Evolutionary conservation across 2,113 vertebrate genomes (phyloP).

Genomic region (Pseudopipra pipra): DNA sequence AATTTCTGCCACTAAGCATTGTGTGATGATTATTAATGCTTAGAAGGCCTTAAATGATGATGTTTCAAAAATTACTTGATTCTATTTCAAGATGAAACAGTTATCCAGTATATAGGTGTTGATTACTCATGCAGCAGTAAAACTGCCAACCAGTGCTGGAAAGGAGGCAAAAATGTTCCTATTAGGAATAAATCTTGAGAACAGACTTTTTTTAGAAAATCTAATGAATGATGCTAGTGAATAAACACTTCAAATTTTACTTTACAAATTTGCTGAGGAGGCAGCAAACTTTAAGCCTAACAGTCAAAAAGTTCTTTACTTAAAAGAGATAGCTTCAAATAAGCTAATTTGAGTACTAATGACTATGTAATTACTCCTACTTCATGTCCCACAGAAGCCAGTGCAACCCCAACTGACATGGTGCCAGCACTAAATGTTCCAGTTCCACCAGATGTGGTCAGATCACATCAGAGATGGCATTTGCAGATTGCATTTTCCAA

Average conservation of each 20-base stretch:
- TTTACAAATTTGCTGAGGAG: not conserved
- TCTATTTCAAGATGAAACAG: not conserved
- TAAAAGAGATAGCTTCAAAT: not conserved
- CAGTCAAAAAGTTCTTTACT: not conserved
- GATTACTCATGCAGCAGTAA: not conserved
- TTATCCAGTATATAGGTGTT: not conserved
- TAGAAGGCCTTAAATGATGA: not conserved
- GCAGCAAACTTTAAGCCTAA: not conserved
- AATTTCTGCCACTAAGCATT: not conserved
- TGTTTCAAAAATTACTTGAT: not conserved
- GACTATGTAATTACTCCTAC: not conserved
- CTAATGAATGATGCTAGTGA: not conserved
- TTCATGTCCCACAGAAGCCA: not conserved
- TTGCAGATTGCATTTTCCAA: not conserved
- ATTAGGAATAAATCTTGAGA: not conserved
- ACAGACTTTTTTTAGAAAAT: not conserved
- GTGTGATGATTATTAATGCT: not conserved
- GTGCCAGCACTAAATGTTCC: not conserved
- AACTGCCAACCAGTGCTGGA: not conserved
- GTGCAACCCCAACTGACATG: not conserved
- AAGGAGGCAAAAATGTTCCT: not conserved
- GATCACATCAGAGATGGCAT: not conserved
- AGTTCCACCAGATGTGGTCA: not conserved
- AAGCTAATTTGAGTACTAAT: not conserved
- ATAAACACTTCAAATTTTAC: conserved; percentile 4